phyloP scores from a whole-genome alignment of 2,888 invertebrate species.

The Therioaphis trifolii region DNA sequence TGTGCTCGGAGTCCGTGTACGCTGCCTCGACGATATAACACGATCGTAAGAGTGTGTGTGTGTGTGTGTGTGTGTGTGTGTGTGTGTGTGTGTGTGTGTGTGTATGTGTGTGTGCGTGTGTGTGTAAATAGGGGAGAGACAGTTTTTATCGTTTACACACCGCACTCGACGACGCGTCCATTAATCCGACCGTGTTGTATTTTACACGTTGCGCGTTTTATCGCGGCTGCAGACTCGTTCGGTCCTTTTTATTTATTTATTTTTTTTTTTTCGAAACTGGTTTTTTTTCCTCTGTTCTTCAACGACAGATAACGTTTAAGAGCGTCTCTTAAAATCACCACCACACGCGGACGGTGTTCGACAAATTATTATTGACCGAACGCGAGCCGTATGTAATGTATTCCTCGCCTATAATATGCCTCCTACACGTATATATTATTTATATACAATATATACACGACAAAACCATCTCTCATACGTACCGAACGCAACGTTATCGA shows the following conservation, averaged over 20 bases:
- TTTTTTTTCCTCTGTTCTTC: slow-evolving; percentile 4
- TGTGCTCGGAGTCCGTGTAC: background rate
- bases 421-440: too few relatives aligned
- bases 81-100: background rate
- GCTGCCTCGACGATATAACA: too few relatives aligned
- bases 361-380: slow-evolving; percentile 34
- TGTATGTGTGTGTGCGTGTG: background rate
- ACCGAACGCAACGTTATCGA: too few relatives aligned
- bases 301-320: slow-evolving; percentile 49
- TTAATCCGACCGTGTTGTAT: slow-evolving; percentile 49
- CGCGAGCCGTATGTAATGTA: background rate
- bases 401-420: too few relatives aligned
- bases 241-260: background rate
- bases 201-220: slow-evolving; percentile 32
- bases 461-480: too few relatives aligned
- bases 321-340: slow-evolving; percentile 47
- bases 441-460: too few relatives aligned
- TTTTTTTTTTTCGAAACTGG: slow-evolving; percentile 38
- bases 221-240: slow-evolving; percentile 39
- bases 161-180: slow-evolving; percentile 48
- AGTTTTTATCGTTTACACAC: slow-evolving; percentile 35
- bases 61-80: too few relatives aligned
- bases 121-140: background rate
- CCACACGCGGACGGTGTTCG: slow-evolving; percentile 17
- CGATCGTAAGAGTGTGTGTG: too few relatives aligned